Percentiles rank a stretch among this genome's conserved stretches.
phyloP scores from a whole-genome alignment of 30 jellyfish, hydroid and myxozoan genomes.

The Mastigias papua region DNA sequence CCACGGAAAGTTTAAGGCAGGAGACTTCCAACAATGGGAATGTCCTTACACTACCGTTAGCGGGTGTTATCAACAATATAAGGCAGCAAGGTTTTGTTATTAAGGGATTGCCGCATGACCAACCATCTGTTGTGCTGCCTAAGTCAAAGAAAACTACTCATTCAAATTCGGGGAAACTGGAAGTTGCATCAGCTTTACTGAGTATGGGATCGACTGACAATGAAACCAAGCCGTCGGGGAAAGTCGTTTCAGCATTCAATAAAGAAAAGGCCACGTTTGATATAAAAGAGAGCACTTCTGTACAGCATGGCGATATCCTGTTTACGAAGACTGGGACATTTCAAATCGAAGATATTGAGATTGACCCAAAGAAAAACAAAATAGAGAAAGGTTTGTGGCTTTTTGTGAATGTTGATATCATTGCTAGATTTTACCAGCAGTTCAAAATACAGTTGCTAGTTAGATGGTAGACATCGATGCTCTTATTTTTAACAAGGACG shows the following conservation, averaged over 20 bases:
- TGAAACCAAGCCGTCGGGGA: constrained; percentile 48
- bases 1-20: neutral
- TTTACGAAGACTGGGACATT: constrained; percentile 82
- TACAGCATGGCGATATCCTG: constrained; percentile 70
- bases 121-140: neutral
- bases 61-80: constrained; percentile 30
- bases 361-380: constrained; percentile 90
- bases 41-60: constrained; percentile 8
- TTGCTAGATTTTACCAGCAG: no score
- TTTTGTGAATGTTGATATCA: neutral
- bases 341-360: constrained; percentile 93
- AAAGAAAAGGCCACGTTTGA: constrained; percentile 63
- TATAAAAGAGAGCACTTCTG: constrained; percentile 57
- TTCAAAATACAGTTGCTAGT: no score
- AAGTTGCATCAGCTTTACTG: constrained; percentile 94
- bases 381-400: constrained; percentile 78
- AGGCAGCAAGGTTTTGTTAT: constrained; percentile 39
- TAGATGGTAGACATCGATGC: no score
- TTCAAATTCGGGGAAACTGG: constrained; percentile 68
- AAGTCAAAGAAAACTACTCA: constrained; percentile 24
- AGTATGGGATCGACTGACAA: constrained; percentile 89
- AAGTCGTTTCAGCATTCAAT: constrained; percentile 69
- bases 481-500: no score
- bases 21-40: neutral
- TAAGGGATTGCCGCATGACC: constrained; percentile 33